Evolutionary conservation across 2,888 invertebrate species (phyloP).

Genomic region (Tetragonisca angustula): DNA sequence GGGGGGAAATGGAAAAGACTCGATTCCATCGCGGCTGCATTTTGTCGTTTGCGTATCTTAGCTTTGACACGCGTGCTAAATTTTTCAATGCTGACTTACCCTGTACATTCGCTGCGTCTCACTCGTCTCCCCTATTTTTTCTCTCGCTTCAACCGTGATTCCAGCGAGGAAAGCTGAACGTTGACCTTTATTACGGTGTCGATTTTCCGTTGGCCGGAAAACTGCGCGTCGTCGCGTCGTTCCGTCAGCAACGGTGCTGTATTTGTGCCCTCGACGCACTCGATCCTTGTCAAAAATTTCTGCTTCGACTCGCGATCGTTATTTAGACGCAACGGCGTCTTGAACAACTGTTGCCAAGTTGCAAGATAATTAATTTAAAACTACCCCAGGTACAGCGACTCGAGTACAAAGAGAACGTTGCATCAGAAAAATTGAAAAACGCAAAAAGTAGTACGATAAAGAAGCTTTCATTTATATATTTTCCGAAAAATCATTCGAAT

Average conservation of each 20-base stretch:
- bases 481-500: too few species aligned
- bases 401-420: too few species aligned
- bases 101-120: background rate
- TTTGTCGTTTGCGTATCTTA: constrained; percentile 17
- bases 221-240: background rate
- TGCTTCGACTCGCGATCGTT: background rate
- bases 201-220: constrained; percentile 31
- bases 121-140: background rate
- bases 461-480: too few species aligned
- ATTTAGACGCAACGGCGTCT: too few species aligned
- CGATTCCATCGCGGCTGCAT: background rate
- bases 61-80: background rate
- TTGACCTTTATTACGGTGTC: constrained; percentile 44
- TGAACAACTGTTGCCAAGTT: too few species aligned
- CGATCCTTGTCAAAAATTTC: constrained; percentile 31
- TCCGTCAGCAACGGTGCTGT: constrained; percentile 6
- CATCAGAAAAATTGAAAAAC: too few species aligned
- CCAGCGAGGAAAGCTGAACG: constrained; percentile 35
- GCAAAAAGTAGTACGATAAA: too few species aligned
- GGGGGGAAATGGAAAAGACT: background rate
- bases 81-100: background rate
- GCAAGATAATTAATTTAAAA: too few species aligned
- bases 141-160: constrained; percentile 17
- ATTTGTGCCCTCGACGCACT: constrained; percentile 6
- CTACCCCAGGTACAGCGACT: too few species aligned